A percentile compares a stretch with the other conserved stretches of the same genome.
phyloP scores from a whole-genome alignment of 2,113 vertebrate species.

The Mormyrus lacerda region DNA sequence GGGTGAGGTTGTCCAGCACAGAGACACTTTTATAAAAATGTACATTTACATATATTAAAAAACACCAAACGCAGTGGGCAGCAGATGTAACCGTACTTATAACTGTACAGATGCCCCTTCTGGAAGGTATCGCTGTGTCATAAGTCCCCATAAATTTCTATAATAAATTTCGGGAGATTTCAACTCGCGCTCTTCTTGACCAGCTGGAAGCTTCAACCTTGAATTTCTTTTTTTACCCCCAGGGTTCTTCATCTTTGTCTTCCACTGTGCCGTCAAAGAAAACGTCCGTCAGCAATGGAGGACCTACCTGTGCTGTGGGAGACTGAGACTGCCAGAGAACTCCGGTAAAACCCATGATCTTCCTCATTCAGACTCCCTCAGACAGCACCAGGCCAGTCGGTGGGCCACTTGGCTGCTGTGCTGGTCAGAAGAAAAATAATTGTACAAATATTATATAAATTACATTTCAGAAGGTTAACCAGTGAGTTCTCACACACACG shows the following conservation, averaged over 20 bases:
- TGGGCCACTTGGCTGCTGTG: not conserved
- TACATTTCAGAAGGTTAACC: not conserved
- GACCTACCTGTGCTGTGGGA: conserved; percentile 85
- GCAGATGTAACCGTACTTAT: not conserved
- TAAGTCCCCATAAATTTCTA: not conserved
- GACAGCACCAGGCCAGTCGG: not conserved
- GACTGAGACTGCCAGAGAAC: conserved; percentile 77
- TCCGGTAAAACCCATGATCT: conserved; percentile 59
- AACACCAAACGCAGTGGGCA: not conserved
- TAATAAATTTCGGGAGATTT: not conserved
- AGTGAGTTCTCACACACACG: not conserved
- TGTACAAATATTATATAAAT: not conserved
- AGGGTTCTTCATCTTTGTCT: conserved; percentile 97
- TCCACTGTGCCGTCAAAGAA: conserved; percentile 87
- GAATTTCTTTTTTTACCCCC: conserved; percentile 20
- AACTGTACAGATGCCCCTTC: not conserved
- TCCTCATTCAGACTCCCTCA: not conserved
- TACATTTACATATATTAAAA: not conserved
- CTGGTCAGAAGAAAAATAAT: not conserved
- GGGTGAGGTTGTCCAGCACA: conserved; percentile 61
- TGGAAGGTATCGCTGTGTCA: not conserved
- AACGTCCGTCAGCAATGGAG: conserved; percentile 90
- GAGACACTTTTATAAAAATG: not conserved
- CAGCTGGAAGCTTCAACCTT: not conserved
- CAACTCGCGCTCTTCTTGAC: not conserved